Evolutionary conservation across 2,797 vertebrate species (phyloP).

Genomic region (Podarcis siculus): DNA sequence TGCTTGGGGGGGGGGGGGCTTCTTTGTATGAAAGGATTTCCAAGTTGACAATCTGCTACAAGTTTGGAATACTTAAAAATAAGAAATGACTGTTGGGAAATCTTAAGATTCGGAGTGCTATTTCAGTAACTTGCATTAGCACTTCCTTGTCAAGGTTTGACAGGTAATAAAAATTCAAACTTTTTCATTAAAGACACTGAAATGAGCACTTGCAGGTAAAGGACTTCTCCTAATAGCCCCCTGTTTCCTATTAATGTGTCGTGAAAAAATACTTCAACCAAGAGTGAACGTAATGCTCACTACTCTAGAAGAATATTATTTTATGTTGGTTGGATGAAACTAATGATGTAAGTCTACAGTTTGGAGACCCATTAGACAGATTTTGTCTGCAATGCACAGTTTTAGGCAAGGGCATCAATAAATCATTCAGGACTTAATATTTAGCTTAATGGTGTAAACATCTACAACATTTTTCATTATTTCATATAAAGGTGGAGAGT

Average conservation of each 20-base stretch:
- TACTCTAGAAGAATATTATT: constrained; percentile 11
- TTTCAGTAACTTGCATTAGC: constrained; percentile 34
- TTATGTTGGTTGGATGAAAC: background rate
- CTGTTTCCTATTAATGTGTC: background rate
- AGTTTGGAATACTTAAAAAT: background rate
- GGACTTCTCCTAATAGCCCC: constrained; percentile 3
- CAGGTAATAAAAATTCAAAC: constrained; percentile 32
- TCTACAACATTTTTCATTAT: constrained; percentile 2
- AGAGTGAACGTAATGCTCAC: background rate
- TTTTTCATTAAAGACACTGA: constrained; percentile 37
- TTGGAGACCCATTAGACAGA: background rate
- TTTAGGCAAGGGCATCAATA: background rate
- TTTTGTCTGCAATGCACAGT: background rate
- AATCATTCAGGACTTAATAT: background rate
- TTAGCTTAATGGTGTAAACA: background rate
- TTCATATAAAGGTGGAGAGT: background rate
- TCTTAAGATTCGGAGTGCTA: background rate
- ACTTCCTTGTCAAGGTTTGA: constrained; percentile 26
- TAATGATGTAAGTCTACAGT: background rate
- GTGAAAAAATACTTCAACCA: constrained; percentile 8
- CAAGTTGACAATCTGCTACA: constrained; percentile 17
- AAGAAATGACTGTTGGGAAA: constrained; percentile 21
- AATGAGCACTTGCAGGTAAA: constrained; percentile 30
- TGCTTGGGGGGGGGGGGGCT: background rate
- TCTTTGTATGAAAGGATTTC: constrained; percentile 24